Evolutionary conservation across 2,888 invertebrate genomes (phyloP), one percentile per base, ranked within the genome.

Genomic region (Lathronympha strigana): DNA sequence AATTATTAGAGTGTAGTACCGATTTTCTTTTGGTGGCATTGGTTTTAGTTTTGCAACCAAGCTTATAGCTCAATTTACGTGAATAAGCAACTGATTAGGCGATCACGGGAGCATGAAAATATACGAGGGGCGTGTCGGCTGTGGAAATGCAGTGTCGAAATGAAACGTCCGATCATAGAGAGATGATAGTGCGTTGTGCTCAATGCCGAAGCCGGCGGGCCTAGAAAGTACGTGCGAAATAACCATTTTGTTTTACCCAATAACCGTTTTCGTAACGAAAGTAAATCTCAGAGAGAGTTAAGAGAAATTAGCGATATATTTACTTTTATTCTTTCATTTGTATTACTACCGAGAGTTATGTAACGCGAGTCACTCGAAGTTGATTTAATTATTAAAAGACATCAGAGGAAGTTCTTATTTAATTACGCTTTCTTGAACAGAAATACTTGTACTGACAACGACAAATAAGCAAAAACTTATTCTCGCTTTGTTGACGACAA

Each of bases 11-110:
- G 79, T 86, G 80, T 77, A 76, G 79, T 75, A 71, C 76, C 74
- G 76, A 78, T 76, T 86, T 82, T 81, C 82, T 81, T 82, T 73
- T 64, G 72, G 71, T 83, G 87, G 83, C 88, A 87, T 88, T 88
- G 47, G 63, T 60, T 83, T 81, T 73, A 74, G 72, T 84, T 79
- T 85, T 82, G 85, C 77, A 84, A 85, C 71, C 28, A 47, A 49
- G 68, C 73, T 77, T 77, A 79, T 76, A 77, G 76, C 73, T 78
- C 75, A 73, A 73, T 79, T 81, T 81, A 77, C 75, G 76, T 76
- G 72, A 77, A 78, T 77, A 82, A 84, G 87, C 73, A 82, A 69
- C 68, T 71, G 73, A 73, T 73, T 72, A 73, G 72, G 76, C 71
- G 77, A 74, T 78, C 80, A 85, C 81, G 80, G 82, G 79, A 82